Evolutionary conservation across 2,797 vertebrate genomes (phyloP).

Genomic region (Ceyx erithaca): DNA sequence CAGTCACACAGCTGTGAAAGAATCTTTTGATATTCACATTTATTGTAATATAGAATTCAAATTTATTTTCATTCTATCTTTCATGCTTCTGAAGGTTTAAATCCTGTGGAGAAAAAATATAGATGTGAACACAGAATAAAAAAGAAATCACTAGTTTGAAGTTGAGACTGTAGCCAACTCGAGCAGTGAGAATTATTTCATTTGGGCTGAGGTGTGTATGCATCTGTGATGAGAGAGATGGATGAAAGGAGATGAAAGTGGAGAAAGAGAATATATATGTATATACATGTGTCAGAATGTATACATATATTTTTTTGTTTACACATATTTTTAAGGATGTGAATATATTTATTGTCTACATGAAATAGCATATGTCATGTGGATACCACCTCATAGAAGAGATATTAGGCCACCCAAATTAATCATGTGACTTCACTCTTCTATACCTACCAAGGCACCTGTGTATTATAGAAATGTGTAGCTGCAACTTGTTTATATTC

Average conservation of each 20-base stretch:
- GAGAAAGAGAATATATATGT: background rate
- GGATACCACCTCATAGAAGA: background rate
- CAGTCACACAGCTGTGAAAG: conserved; percentile 60
- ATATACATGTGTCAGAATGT: background rate
- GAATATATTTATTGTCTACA: background rate
- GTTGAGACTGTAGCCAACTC: conserved; percentile 42
- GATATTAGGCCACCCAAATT: background rate
- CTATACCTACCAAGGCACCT: background rate
- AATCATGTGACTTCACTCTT: background rate
- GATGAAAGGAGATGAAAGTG: background rate
- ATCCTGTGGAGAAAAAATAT: conserved; percentile 56
- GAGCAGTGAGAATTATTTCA: conserved; percentile 43
- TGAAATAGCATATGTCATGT: background rate
- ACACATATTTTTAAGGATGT: background rate
- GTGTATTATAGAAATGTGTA: background rate
- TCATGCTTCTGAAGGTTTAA: conserved; percentile 67
- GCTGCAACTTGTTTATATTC: background rate
- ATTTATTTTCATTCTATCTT: conserved; percentile 69
- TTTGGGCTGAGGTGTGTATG: conserved; percentile 45
- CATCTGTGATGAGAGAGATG: conserved; percentile 17
- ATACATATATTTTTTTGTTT: background rate
- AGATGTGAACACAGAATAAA: conserved; percentile 47
- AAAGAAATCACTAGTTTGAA: conserved; percentile 55
- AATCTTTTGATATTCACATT: conserved; percentile 71
- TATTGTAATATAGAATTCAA: conserved; percentile 72